phyloP scores from a whole-genome alignment of 2,113 vertebrate genomes.

The Coptodon rendalli region DNA sequence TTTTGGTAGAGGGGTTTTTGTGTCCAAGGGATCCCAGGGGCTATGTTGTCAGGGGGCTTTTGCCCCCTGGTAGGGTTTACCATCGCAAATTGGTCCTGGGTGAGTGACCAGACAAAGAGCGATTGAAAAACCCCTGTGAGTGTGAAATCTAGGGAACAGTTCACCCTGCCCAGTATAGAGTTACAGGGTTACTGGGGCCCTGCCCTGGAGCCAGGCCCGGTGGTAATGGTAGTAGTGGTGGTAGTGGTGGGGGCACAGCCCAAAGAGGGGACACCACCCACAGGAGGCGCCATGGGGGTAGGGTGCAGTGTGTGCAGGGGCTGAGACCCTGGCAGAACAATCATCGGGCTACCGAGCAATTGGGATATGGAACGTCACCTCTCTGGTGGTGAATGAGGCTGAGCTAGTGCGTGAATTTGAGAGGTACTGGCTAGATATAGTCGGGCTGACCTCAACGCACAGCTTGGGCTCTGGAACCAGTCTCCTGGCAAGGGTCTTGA shows the following conservation, averaged over 20 bases:
- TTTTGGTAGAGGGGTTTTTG: background rate
- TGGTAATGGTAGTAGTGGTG: background rate
- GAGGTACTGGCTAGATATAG: background rate
- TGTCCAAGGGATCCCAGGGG: background rate
- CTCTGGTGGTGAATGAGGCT: background rate
- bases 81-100: background rate
- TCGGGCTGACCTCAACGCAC: fast-evolving
- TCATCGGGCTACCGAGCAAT: background rate
- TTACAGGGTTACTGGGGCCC: background rate
- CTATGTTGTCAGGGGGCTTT: background rate
- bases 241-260: background rate
- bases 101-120: background rate
- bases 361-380: background rate
- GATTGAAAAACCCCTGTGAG: background rate
- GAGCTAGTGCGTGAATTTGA: background rate
- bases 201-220: fast-evolving
- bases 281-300: background rate
- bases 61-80: background rate
- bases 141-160: background rate
- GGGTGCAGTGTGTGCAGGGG: background rate
- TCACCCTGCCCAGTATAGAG: background rate
- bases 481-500: background rate
- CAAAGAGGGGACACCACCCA: background rate
- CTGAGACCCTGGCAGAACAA: background rate
- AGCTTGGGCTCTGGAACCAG: background rate